Conservation (phyloP, 1,140 invertebrate genomes). For the Pseudomyrmex pallidus region DNA sequence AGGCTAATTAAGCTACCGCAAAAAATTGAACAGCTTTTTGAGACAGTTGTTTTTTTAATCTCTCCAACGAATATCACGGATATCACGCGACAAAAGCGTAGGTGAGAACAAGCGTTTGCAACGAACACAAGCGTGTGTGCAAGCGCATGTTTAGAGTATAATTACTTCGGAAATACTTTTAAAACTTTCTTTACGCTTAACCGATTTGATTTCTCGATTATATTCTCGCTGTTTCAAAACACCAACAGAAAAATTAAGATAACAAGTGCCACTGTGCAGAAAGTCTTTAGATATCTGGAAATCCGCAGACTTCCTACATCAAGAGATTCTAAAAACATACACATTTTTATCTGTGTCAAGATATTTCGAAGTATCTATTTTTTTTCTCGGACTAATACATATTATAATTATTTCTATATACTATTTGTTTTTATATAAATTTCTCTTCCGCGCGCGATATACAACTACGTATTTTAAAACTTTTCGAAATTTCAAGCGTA, state of each 20-base stretch:
- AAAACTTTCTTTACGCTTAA: too few relatives aligned
- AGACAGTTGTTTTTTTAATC: conserved; percentile 31
- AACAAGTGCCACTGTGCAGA: conserved; percentile 13
- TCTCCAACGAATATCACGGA: neutral
- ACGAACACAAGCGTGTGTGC: conserved; percentile 27
- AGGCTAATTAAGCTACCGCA: neutral
- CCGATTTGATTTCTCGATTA: too few relatives aligned
- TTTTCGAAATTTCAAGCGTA: neutral
- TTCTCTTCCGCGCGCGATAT: too few relatives aligned
- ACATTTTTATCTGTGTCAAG: neutral
- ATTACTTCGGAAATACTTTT: conserved; percentile 16
- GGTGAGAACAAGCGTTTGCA: conserved; percentile 20
- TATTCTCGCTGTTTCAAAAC: too few relatives aligned
- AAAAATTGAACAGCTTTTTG: conserved; percentile 24
- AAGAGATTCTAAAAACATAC: conserved; percentile 13
- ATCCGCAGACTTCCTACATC: conserved; percentile 32
- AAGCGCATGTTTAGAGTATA: conserved; percentile 1
- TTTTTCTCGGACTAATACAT: too few relatives aligned
- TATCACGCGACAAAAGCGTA: conserved; percentile 49
- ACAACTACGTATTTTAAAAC: too few relatives aligned
- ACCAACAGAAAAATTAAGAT: neutral
- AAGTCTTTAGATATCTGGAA: conserved; percentile 18
- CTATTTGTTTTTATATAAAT: too few relatives aligned
- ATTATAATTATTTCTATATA: too few relatives aligned
- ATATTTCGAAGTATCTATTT: neutral